Evolutionary conservation across 2,113 vertebrate species (phyloP).

Genomic region (Actinemys pallida): DNA sequence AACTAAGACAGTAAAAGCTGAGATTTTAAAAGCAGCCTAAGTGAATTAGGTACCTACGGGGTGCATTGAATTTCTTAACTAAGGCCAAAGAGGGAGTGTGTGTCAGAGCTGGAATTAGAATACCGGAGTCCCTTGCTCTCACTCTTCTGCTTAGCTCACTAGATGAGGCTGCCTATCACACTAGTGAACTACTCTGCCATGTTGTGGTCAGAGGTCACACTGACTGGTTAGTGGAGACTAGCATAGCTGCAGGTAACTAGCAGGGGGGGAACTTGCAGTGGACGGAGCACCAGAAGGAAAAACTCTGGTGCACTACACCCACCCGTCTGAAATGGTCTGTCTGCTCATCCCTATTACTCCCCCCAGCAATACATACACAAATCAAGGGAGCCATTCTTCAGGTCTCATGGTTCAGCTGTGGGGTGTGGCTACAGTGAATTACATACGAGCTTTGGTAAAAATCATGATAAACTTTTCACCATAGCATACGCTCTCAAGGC

Average conservation of each 20-base stretch:
- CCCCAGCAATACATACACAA: too few relatives aligned
- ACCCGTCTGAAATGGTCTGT: too few relatives aligned
- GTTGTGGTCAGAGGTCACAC: background rate
- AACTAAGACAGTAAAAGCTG: background rate
- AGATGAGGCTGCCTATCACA: background rate
- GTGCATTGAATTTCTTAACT: background rate
- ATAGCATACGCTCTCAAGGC: background rate
- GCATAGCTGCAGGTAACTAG: too few relatives aligned
- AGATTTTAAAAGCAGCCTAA: background rate
- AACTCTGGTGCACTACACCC: too few relatives aligned
- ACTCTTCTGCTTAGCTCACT: background rate
- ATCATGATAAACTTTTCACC: background rate
- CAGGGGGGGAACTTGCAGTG: too few relatives aligned
- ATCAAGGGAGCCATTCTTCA: too few relatives aligned
- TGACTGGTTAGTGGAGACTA: background rate
- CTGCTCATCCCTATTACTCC: too few relatives aligned
- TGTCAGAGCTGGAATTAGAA: background rate
- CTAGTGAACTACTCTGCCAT: background rate
- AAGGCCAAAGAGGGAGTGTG: background rate
- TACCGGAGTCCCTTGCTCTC: background rate
- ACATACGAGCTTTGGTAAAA: background rate
- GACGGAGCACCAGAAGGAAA: background rate
- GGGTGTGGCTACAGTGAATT: too few relatives aligned
- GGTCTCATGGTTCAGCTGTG: too few relatives aligned
- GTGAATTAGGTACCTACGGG: background rate